phyloP scores from a whole-genome alignment of 2,113 vertebrate genomes.

The Rhinopithecus roxellana region DNA sequence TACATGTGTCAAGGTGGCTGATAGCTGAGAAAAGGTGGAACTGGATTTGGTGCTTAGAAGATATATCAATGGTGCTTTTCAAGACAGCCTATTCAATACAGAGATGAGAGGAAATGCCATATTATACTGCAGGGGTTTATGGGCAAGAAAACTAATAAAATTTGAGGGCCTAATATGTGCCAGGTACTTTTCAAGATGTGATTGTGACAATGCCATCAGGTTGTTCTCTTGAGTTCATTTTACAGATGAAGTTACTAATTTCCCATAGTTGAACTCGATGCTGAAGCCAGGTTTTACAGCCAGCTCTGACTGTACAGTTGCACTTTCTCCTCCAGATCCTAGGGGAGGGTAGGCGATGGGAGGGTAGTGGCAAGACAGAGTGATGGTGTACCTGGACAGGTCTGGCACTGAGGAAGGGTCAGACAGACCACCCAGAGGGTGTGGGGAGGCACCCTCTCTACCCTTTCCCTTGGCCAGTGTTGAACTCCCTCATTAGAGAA shows the following conservation, averaged over 20 bases:
- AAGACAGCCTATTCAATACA: background rate
- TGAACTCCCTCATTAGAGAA: background rate
- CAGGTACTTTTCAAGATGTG: background rate
- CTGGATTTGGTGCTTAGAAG: background rate
- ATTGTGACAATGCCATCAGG: background rate
- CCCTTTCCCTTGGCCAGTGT: background rate
- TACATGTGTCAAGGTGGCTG: background rate
- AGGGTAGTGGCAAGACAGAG: background rate
- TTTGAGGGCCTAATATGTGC: background rate
- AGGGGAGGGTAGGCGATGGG: background rate
- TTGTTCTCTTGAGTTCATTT: background rate
- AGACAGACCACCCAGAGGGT: background rate
- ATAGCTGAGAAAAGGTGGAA: background rate
- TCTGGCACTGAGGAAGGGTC: background rate
- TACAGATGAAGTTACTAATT: background rate
- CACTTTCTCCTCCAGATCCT: background rate
- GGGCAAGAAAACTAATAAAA: background rate
- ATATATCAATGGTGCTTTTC: background rate
- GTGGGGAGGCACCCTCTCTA: background rate
- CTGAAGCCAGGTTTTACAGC: background rate
- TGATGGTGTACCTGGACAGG: background rate
- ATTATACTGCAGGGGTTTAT: background rate
- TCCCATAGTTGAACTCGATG: background rate
- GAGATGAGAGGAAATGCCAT: background rate
- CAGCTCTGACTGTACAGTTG: background rate